A percentile compares a stretch with the other conserved stretches of the same genome.
Conservation (phyloP, 2,113 vertebrate genomes). For the Gymnocephalus cernua region DNA sequence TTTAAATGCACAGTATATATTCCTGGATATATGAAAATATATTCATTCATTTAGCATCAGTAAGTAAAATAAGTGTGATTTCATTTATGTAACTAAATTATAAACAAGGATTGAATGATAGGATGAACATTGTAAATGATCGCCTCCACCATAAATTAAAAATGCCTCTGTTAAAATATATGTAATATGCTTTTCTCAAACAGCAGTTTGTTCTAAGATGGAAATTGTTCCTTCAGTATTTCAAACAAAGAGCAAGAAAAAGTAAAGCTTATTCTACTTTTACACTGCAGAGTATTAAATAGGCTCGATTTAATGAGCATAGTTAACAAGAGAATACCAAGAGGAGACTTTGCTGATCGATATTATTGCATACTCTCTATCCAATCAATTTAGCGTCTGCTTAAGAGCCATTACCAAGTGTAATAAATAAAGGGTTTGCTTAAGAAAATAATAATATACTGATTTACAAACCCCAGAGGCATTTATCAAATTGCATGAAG, state of each 20-base stretch:
- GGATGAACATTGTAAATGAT: not conserved
- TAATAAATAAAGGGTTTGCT: conserved; percentile 80
- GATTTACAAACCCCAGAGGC: conserved; percentile 72
- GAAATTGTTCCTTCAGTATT: conserved; percentile 7
- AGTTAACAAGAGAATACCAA: conserved; percentile 76
- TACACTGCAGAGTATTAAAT: conserved; percentile 67
- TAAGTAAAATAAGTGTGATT: not conserved
- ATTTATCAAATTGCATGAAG: conserved; percentile 72
- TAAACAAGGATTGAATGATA: not conserved
- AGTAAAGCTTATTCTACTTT: conserved; percentile 40
- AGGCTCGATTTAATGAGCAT: conserved; percentile 84
- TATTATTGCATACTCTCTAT: conserved; percentile 81
- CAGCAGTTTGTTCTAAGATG: not conserved
- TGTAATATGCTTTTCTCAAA: not conserved
- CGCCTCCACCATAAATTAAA: not conserved
- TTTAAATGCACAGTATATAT: conserved; percentile 51
- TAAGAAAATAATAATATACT: conserved; percentile 78
- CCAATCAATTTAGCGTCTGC: conserved; percentile 83
- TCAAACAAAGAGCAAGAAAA: conserved; percentile 27
- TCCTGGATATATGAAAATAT: conserved; percentile 19
- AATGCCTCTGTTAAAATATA: not conserved
- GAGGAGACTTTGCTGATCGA: conserved; percentile 77
- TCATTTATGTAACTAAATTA: not conserved
- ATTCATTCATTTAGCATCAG: not conserved
- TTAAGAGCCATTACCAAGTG: conserved; percentile 82